A percentile compares a stretch with the other conserved stretches of the same genome.
phyloP scores from a whole-genome alignment of 2,888 invertebrate genomes.

The Spisula subtruncata region DNA sequence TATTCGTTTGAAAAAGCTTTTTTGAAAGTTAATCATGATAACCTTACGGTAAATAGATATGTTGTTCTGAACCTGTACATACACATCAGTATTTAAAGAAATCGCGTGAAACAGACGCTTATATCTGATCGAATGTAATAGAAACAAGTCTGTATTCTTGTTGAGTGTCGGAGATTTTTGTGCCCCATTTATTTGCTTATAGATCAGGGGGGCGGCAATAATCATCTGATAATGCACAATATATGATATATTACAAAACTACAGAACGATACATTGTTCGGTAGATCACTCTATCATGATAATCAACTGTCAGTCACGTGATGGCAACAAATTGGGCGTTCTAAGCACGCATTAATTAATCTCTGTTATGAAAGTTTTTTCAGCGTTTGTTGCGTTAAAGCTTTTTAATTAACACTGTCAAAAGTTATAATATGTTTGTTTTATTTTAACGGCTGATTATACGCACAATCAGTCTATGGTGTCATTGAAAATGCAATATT shows the following conservation, averaged over 20 bases:
- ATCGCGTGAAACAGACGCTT: slow-evolving; percentile 40
- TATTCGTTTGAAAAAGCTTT: not conserved
- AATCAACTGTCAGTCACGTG: not conserved
- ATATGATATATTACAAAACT: slow-evolving; percentile 23
- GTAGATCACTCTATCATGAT: not conserved
- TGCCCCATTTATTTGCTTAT: slow-evolving; percentile 30
- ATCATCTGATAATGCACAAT: not conserved
- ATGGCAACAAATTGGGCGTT: not conserved
- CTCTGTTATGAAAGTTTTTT: not conserved
- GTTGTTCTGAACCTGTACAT: slow-evolving; percentile 31
- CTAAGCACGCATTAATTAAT: not conserved
- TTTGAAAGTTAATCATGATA: too few relatives aligned
- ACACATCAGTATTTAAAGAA: slow-evolving; percentile 33
- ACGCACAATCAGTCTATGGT: not conserved
- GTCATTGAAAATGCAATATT: not conserved
- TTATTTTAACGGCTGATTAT: not conserved
- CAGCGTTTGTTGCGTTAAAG: not conserved
- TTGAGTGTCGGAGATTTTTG: slow-evolving; percentile 35
- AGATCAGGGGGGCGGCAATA: slow-evolving; percentile 26
- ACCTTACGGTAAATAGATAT: slow-evolving; percentile 36
- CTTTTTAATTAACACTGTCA: not conserved
- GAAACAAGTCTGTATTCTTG: slow-evolving; percentile 40
- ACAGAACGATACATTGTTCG: not conserved
- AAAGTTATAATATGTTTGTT: not conserved
- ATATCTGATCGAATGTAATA: slow-evolving; percentile 38